Base-by-base conservation (phyloP, 2,888 invertebrate genomes). In the Orthonevra nobilis region DNA sequence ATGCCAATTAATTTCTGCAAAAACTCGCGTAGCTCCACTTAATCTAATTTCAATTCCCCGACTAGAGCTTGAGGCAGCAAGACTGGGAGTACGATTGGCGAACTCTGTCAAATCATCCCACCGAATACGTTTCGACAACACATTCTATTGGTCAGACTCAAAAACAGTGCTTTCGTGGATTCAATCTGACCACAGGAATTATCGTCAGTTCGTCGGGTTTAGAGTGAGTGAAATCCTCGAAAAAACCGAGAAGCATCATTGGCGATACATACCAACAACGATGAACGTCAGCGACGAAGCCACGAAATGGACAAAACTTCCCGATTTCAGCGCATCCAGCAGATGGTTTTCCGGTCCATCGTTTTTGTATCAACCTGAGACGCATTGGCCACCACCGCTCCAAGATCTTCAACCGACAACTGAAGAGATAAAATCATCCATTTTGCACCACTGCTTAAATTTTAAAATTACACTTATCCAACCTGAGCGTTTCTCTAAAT, bases 61-160 rank as follows among this genome's bases (percentile, higher is more conserved):
- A n/a, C 64, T 83, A 42, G 84, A 83, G 56, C 70, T 84, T 3
- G 50, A 82, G 5, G 81, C 82, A 4, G 83, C 84, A 2, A 64
- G 83, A 1, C 36, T 84, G 4, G 83, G 83, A 44, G 28, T 17
- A 1, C 14, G 40, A 12, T 19, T 40, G 4, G 36, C 17, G 3
- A 26, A 26, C 17, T 28, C 15, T 6, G 7, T 38, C 1, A 40
- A 28, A 7, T 2, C 23, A 3, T 3, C 3, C 3, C 23, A 23
- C 5, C 44, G 60, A 3, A 30, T 82, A 4, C 38, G 58, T 1
- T 72, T 82, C 36, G 12, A 20, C 1, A 5, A 50, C 4, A 73
- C 4, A 1, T 23, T 48, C 7, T 82, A 81, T 54, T 85, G 84
- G 84, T 61, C 83, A 0, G 84, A 85, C 23, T 85, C 84, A 0